Base-by-base conservation (phyloP, 2,888 invertebrate species). In the Parnassius glacialis region DNA sequence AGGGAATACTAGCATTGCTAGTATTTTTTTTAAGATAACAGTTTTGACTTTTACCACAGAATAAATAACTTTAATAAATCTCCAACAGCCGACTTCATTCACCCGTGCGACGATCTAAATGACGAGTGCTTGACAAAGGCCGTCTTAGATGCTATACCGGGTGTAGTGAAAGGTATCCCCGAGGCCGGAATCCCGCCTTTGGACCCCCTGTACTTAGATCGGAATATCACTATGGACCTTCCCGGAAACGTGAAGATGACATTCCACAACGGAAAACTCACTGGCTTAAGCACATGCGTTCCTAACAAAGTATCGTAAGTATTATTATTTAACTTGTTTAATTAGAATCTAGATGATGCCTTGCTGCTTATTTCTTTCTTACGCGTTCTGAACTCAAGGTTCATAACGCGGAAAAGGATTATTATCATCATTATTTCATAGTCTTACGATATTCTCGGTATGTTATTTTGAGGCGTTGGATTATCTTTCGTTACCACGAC, bases 231-330 rank as follows among this genome's bases (percentile, higher is more conserved):
- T 53, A 89, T 90, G 72, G 77, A 80, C 5, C 76, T 90, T 0
- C 90, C 90, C 0, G 90, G 90, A 9, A 89, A 90, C 62, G 73
- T 91, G 53, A 85, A 81, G 72, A 86, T 91, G 87, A 90, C 90
- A 34, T 91, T 91, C 74, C 89, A 90, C 58, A 87, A 91, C 57
- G 90, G 90, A 0, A 86, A 82, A 67, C 73, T 90, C 11, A 73
- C 76, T 9, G 90, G 90, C 1, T 66, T 91, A 3, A 84, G 88
- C 55, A 82, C 84, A 0, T 90, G 90, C 63, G 68, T 85, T 11
- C 90, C 90, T 9, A 83, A 86, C 68, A 90, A 89, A 76, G 90
- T 90, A 16, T 88, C 89, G 90, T 90, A 74, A 89, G 90, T 89
- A 68, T 44, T 43, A 56, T 45, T 16, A n/a, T 62, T 47, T 47